Evolutionary conservation across 2,113 vertebrate genomes (phyloP), one percentile per base, ranked within the genome.

Genomic region (Microtus pennsylvanicus): DNA sequence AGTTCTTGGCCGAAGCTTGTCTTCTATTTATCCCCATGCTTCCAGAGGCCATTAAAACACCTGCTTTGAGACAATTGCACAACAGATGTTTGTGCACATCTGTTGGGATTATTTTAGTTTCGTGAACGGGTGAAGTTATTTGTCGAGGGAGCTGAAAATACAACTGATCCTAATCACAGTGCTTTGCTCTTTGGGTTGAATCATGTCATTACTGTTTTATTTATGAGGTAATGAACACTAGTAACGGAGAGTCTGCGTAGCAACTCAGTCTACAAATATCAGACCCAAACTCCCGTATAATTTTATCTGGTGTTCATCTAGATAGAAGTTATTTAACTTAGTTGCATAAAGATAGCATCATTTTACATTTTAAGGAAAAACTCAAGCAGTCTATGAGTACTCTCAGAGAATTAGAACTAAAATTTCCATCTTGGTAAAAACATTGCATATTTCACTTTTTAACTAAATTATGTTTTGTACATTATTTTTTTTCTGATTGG

Each of bases 401-500:
- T 42, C 38, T 42, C 38, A 42, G 38, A 9, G 85, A n/a, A 33
- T 87, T 93, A 86, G 58, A 92, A 86, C 65, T 58, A 35, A 89
- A 93, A 91, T 91, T 55, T 26, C 76, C 21, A 42, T 67, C 70
- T 97, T 86, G 47, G 42, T 87, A 24, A 61, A 97, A 92, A 63
- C 91, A 75, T 90, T 87, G 89, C 35, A 63, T 81, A 90, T 28
- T 38, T 7, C 2, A 22, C 52, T 30, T 82, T 63, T 86, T 86
- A 95, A 75, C 78, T 47, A 95, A 97, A 97, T 96, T 85, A 55
- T 91, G 65, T 94, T 94, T 97, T 74, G 50, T 13, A 22, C 94
- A 55, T 94, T 96, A 55, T 94, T 96, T 42, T 96, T 55, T 55
- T 80, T 94, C 90, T 97, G 93, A 55, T 88, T 92, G 77, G 97